Evolutionary conservation across 1,140 invertebrate genomes (phyloP), one percentile per base, ranked within the genome.

Genomic region (Hydropsyche tenuis): DNA sequence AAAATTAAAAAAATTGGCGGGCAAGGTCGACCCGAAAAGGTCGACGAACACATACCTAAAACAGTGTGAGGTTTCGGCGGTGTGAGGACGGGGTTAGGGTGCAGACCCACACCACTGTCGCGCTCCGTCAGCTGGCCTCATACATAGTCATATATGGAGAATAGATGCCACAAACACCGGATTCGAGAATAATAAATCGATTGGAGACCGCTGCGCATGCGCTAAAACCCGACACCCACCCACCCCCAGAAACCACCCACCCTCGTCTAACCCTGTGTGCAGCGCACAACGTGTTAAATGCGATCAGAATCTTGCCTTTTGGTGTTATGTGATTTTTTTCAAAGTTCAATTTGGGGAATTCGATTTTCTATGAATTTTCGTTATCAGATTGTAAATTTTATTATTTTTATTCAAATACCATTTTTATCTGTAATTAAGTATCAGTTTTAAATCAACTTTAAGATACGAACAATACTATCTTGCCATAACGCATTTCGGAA

Each of bases 121-220:
- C 6, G n/a, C 65, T 27, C 68, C 68, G 37, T 70, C 68, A 70
- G 69, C 60, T 72, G 65, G 53, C 53, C 73, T 77, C 74, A 77
- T 77, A 77, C 76, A 77, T 77, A 77, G 76, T 77, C 76, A 77
- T 77, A 73, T 77, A 77, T 77, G 76, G 76, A 77, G 73, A 77
- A 77, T 77, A 77, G 76, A 75, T 77, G 73, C 65, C 73, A 72
- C 76, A 77, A 77, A 77, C 73, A 74, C 73, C 75, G 63, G 73
- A 77, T 77, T 75, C 76, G 73, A 77, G 76, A 75, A 77, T 77
- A 77, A 77, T 77, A 77, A 77, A 77, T 77, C 76, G 76, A 77
- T 77, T 77, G 53, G 62, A 27, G 12, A 27, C 16, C 1, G 51
- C 30, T 65, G 73, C 76, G 76, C 74, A 73, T 77, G 76, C 76